Conservation (phyloP, 2,113 vertebrate genomes). For the Cephalopterus ornatus region DNA sequence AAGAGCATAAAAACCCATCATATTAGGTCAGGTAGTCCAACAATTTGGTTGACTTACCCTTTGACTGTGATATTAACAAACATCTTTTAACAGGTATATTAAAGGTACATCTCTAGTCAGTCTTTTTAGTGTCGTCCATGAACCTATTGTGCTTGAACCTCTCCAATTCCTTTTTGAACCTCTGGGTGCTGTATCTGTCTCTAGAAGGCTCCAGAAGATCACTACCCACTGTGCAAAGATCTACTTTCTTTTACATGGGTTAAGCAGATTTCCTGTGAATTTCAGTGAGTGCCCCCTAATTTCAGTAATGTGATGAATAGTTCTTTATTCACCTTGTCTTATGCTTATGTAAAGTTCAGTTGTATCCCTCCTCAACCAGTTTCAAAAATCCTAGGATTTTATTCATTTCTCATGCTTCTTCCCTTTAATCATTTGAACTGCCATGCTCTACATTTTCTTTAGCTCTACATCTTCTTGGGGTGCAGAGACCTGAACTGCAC, state of each 20-base stretch:
- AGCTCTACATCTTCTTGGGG: neutral
- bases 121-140: neutral
- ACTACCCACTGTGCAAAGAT: accelerated
- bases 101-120: accelerated
- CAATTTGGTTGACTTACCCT: neutral
- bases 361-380: neutral
- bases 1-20: neutral
- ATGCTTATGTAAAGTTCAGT: neutral
- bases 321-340: neutral
- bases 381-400: neutral
- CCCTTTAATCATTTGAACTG: neutral
- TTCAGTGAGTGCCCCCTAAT: neutral
- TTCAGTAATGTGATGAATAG: neutral
- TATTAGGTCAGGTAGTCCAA: neutral
- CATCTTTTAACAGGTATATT: neutral
- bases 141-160: neutral
- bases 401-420: neutral
- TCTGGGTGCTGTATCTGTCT: neutral
- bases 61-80: neutral
- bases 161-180: neutral
- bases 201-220: neutral
- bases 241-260: accelerated
- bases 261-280: neutral
- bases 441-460: neutral
- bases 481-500: neutral